These are phyloP conservation scores for Sceliomorpha sp. DNA, from an alignment of 2,888 invertebrate genomes.

Conservation along the genomic window DNA sequence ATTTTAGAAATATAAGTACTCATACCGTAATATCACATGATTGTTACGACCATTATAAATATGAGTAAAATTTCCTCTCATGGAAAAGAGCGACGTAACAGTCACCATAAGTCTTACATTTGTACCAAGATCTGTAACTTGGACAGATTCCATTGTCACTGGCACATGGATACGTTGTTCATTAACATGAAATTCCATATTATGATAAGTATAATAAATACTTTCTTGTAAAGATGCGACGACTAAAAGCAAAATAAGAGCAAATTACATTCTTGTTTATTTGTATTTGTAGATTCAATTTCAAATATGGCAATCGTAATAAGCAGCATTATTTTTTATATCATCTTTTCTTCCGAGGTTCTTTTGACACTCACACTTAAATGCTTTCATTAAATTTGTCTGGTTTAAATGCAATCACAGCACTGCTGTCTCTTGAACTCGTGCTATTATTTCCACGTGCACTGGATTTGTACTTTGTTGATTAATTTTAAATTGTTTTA, in stretches of 20 bases:
- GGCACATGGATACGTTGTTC: constrained; percentile 83
- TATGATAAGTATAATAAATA: constrained; percentile 70
- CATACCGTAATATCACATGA: constrained; percentile 84
- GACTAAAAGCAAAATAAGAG: constrained; percentile 55
- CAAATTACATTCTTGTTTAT: too few relatives aligned
- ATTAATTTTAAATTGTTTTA: constrained; percentile 81
- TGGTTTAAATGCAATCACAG: constrained; percentile 86
- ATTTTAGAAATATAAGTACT: constrained; percentile 83
- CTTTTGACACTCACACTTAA: constrained; percentile 82
- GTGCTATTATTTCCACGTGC: constrained; percentile 85
- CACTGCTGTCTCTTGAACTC: constrained; percentile 86
- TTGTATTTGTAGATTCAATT: too few relatives aligned
- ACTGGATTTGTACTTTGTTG: constrained; percentile 81
- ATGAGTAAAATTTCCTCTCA: constrained; percentile 86
- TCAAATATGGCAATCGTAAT: too few relatives aligned
- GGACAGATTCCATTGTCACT: constrained; percentile 81
- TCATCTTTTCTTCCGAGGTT: too few relatives aligned
- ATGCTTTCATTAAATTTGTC: constrained; percentile 83
- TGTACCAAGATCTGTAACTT: constrained; percentile 84
- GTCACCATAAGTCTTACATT: constrained; percentile 83
- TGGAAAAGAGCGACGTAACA: constrained; percentile 83
- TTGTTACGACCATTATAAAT: constrained; percentile 81
- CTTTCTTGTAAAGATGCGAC: constrained; percentile 68
- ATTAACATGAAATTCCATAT: constrained; percentile 80
- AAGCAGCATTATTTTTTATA: too few relatives aligned